Evolutionary conservation across 1,140 invertebrate species (phyloP), one percentile per base, ranked within the genome.

Genomic region (Calliphora vicina): DNA sequence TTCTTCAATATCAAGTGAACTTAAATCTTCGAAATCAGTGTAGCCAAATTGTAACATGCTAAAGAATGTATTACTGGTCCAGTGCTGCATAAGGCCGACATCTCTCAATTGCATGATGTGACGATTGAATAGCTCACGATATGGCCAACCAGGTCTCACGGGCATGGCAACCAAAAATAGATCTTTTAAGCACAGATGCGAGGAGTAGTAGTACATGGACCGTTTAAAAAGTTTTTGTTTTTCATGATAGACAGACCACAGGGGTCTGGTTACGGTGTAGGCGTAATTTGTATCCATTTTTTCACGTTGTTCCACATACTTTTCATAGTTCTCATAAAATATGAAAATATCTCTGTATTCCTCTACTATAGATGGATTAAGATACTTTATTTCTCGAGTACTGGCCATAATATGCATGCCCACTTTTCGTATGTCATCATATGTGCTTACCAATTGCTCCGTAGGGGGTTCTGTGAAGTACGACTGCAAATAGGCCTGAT

Each of bases 401-500:
- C 35, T 15, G 2, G 80, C n/a, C 25, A 20, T 8, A 23, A 83
- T 74, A 25, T 74, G 67, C 6, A 81, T 15, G 25, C 80, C 80
- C 35, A 61, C 67, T 3, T 78, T n/a, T 26, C 42, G 50, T 13
- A 83, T 61, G 26, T 83, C 83, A 1, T 83, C 67, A 61, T 81
- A 81, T 42, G 43, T 73, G 17, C 20, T 20, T 12, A 81, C 23
- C 17, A 50, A 42, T 42, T 78, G 57, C 5, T 57, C 25, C 2
- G 72, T 27, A 3, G 83, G 61, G 0, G 83, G 83, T 3, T 73
- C 26, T 3, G 67, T 81, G 12, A 81, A 45, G 81, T 50, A 73
- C 1, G 78, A 81, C 42, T 83, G 83, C 23, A 83, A 42, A n/a
- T 83, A 81, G 25, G 83, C 78, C 35, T 83, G 78, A 45, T 83